A percentile compares a stretch with the other conserved stretches of the same genome.
These are phyloP conservation scores for Brachyhypopomus occidentalis DNA, from an alignment of 2,113 vertebrate genomes.

Conservation along the genomic window DNA sequence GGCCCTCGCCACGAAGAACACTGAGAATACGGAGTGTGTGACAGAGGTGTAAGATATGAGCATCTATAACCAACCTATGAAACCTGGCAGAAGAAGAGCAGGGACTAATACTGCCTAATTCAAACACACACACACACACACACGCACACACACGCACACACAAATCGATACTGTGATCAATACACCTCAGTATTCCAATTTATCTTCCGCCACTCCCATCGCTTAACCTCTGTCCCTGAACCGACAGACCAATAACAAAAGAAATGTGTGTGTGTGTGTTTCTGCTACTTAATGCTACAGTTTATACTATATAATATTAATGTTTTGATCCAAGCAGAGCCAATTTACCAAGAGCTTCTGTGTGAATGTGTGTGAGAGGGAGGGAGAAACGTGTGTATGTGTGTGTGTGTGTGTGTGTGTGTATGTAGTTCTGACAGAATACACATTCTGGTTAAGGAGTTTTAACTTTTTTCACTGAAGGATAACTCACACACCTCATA, in stretches of 20 bases:
- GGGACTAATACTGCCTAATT: not conserved
- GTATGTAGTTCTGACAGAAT: too few relatives aligned
- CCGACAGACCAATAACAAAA: slow-evolving; percentile 24
- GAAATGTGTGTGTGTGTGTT: not conserved
- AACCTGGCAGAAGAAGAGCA: not conserved
- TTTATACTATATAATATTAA: not conserved
- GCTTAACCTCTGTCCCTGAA: slow-evolving; percentile 30
- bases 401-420: too few relatives aligned
- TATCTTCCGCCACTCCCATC: slow-evolving; percentile 30
- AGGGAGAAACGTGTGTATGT: too few relatives aligned
- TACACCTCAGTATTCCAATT: slow-evolving; percentile 37
- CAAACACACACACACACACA: slow-evolving; percentile 21
- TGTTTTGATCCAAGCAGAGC: not conserved
- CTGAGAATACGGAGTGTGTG: too few relatives aligned
- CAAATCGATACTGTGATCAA: slow-evolving; percentile 34
- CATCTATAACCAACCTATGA: not conserved
- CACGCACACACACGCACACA: not conserved
- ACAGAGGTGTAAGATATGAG: too few relatives aligned
- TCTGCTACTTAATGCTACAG: not conserved
- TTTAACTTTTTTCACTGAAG: too few relatives aligned
- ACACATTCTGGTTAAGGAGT: too few relatives aligned
- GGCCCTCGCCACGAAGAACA: too few relatives aligned
- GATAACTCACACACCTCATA: too few relatives aligned
- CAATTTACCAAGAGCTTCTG: too few relatives aligned
- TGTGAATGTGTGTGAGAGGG: too few relatives aligned